Conservation (phyloP, 2,113 vertebrate genomes). For the Colinus virginianus region DNA sequence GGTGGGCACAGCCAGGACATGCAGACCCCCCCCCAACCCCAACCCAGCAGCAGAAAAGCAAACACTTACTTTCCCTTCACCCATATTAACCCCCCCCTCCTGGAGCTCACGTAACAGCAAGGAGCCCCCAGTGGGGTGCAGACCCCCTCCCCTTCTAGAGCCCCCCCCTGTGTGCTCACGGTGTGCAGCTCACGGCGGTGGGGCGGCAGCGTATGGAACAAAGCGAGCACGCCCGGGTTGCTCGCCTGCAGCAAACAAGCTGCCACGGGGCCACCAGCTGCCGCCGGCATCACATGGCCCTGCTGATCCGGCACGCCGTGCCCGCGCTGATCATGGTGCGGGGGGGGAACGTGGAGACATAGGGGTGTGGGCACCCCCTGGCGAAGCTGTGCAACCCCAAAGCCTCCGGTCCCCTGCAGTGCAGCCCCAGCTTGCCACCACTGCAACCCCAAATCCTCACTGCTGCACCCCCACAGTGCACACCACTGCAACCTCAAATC, state of each 20-base stretch:
- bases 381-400: not conserved
- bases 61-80: fast-evolving
- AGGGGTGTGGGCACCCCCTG: fast-evolving
- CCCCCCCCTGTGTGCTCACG: not conserved
- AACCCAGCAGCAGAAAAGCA: not conserved
- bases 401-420: fast-evolving
- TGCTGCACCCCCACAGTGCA: too few species aligned
- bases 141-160: not conserved
- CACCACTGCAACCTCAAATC: too few species aligned
- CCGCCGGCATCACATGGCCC: slow-evolving; percentile 72
- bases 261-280: slow-evolving; percentile 81
- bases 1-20: not conserved
- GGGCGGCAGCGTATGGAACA: slow-evolving; percentile 80
- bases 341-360: not conserved
- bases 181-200: not conserved
- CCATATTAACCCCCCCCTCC: not conserved
- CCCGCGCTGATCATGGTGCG: slow-evolving; percentile 75
- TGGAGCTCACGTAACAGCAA: fast-evolving
- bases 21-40: too few species aligned
- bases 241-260: slow-evolving; percentile 76
- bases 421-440: not conserved
- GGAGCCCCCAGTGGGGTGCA: not conserved
- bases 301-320: slow-evolving; percentile 72
- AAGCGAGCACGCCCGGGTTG: slow-evolving; percentile 80
- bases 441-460: not conserved